Conservation (phyloP, 2,888 invertebrate species). For the Microdon myrmicae region DNA sequence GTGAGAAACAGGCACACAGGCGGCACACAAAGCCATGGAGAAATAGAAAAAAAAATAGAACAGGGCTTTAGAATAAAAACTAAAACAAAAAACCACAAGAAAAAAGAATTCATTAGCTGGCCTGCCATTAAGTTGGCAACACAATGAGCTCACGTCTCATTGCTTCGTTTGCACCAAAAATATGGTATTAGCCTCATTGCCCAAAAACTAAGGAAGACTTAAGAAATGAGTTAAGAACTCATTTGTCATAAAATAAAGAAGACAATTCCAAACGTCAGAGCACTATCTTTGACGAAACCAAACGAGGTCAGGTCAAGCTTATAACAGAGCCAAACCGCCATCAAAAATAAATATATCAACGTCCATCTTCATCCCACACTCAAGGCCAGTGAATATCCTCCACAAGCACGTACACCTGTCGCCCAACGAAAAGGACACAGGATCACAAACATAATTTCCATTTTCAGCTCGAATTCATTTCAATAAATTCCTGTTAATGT, state of each 20-base stretch:
- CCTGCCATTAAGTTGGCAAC: not conserved
- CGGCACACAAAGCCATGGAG: not conserved
- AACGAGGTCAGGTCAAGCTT: not conserved
- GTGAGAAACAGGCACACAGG: not conserved
- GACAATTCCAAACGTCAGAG: no score
- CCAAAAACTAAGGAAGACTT: constrained; percentile 22
- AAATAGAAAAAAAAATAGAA: constrained; percentile 1
- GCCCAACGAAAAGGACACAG: no score
- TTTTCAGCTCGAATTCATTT: constrained; percentile 20
- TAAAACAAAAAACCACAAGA: not conserved
- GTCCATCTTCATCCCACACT: no score
- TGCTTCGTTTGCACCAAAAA: constrained; percentile 19
- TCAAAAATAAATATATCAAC: not conserved
- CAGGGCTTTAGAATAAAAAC: not conserved
- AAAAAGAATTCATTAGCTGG: not conserved
- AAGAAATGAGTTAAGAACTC: not conserved
- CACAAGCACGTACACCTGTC: no score
- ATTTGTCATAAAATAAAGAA: no score
- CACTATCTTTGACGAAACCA: not conserved
- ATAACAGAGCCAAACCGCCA: constrained; percentile 22
- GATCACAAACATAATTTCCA: constrained; percentile 11
- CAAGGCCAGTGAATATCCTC: no score
- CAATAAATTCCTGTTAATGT: constrained; percentile 17
- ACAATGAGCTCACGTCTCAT: not conserved
- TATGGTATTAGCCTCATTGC: constrained; percentile 29